Percentiles rank a stretch among this genome's conserved stretches.
Evolutionary conservation across 2,113 vertebrate genomes (phyloP).

Genomic region (Prinia subflava): DNA sequence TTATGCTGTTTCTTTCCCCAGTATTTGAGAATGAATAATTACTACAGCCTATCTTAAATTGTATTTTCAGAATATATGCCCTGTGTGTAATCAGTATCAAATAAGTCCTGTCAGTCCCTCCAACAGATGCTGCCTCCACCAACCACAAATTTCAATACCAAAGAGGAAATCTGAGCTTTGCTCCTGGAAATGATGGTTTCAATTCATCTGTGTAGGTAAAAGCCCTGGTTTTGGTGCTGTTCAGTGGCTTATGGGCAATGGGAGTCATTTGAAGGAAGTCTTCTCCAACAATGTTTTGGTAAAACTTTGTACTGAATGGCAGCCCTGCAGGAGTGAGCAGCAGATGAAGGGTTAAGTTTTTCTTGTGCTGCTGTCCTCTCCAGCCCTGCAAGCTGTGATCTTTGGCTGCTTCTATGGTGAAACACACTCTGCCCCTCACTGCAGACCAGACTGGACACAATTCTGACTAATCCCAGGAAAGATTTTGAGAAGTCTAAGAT

Average conservation of each 20-base stretch:
- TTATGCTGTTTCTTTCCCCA: not conserved
- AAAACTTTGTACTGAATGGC: not conserved
- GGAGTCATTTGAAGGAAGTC: not conserved
- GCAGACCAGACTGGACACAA: not conserved
- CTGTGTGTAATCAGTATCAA: not conserved
- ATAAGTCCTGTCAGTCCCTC: not conserved
- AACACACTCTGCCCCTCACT: not conserved
- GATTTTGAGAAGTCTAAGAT: not conserved
- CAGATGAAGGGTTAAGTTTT: constrained; percentile 3
- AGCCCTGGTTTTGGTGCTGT: not conserved
- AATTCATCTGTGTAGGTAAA: not conserved
- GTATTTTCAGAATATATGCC: not conserved
- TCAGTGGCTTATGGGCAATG: not conserved
- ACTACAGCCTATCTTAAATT: not conserved
- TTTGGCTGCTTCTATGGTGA: constrained; percentile 1
- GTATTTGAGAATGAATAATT: not conserved
- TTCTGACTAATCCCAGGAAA: not conserved
- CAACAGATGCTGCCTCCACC: not conserved
- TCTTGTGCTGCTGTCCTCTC: not conserved
- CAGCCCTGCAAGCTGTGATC: not conserved
- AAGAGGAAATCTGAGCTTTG: not conserved
- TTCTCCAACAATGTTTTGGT: not conserved
- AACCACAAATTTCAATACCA: not conserved
- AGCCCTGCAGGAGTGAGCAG: not conserved
- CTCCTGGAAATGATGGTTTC: not conserved